These are phyloP conservation scores for Circaetus cinerascens DNA, from an alignment of 2,113 vertebrate genomes.

Conservation along the genomic window DNA sequence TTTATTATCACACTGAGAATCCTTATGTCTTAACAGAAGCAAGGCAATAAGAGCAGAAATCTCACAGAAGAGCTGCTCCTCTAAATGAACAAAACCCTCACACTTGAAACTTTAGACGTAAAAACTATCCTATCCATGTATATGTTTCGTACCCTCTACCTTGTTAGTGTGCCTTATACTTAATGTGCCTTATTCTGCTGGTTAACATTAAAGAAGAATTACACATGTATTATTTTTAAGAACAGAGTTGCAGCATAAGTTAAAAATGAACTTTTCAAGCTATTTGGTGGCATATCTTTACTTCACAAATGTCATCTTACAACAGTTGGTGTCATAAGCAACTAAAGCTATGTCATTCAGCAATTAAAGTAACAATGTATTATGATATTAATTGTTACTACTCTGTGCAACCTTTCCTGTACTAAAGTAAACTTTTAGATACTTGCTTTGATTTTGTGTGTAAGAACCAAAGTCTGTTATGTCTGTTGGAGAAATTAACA, in stretches of 20 bases:
- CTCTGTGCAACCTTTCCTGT: not conserved
- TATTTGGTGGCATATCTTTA: not conserved
- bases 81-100: not conserved
- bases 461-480: not conserved
- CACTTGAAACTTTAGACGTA: not conserved
- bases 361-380: not conserved
- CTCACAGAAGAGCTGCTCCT: not conserved
- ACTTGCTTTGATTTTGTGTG: not conserved
- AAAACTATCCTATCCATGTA: not conserved
- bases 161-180: not conserved
- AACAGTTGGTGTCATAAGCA: not conserved
- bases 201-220: not conserved
- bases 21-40: not conserved
- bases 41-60: not conserved
- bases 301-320: not conserved
- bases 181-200: not conserved
- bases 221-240: not conserved
- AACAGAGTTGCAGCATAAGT: not conserved
- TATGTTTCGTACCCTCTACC: rapidly evolving
- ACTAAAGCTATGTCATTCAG: not conserved
- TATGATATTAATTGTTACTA: not conserved
- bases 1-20: not conserved
- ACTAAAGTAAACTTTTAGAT: not conserved
- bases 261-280: not conserved
- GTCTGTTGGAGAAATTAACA: not conserved